Evolutionary conservation across 1,140 invertebrate species (phyloP), one percentile per base, ranked within the genome.

Genomic region (Caenorhabditis inopinata): DNA sequence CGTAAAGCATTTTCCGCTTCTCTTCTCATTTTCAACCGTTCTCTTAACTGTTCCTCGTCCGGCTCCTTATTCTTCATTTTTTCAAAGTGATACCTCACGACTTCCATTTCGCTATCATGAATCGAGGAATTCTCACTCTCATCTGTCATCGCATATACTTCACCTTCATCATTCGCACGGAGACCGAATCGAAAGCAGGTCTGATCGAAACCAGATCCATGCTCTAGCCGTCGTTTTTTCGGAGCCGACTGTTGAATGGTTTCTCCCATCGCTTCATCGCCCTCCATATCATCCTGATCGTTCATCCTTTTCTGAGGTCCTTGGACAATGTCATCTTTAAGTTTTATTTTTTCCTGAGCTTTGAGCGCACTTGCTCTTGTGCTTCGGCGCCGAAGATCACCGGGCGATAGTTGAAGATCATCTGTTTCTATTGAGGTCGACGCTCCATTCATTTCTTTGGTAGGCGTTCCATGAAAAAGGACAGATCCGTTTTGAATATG

Each of bases 51-150:
- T 25, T 87, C 87, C 21, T 29, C 42, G 42, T 79, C 51, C 23
- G 84, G 49, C 32, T 62, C 85, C 38, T 18, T 42, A 35, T 51
- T 62, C 42, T 25, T 79, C 42, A 68, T 62, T 51, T 83, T 62
- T 74, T 83, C 84, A 62, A 68, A 87, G 25, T 81, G 75, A 68
- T 85, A 47, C 16, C 84, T 27, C 9, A 87, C 14, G 1, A 62
- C 74, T 25, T 46, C 75, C 18, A 87, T 74, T 46, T 87, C 85
- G 18, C 51, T 81, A 16, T 83, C 81, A 62, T 88, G 84, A 32
- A 87, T 74, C 5, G 86, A 87, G 11, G 86, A 87, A 45, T 88
- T 83, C 53, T 87, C 86, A 77, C 85, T 87, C 47, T 88, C 86
- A 47, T 87, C 86, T 1, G 85, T 82, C 83, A 87, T 74, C 45